A percentile compares a stretch with the other conserved stretches of the same genome.
phyloP scores from a whole-genome alignment of 2,888 invertebrate species.

The Ichneumoninae sp. region DNA sequence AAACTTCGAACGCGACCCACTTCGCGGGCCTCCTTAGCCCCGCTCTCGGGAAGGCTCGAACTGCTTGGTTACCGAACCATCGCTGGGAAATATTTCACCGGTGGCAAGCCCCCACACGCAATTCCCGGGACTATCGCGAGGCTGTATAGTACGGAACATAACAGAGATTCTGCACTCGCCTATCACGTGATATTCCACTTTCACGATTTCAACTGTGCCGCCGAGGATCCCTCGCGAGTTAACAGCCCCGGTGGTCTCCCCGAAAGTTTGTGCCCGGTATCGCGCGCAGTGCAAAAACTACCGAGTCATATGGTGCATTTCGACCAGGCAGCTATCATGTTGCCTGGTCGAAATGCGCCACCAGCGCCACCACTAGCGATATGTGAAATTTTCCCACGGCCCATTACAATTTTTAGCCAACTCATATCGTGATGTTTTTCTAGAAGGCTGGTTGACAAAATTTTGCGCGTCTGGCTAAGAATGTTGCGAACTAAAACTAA shows the following conservation, averaged over 20 bases:
- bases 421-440: too few species aligned
- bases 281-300: too few species aligned
- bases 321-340: too few species aligned
- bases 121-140: background rate
- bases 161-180: constrained; percentile 13
- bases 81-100: constrained; percentile 21
- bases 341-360: too few species aligned
- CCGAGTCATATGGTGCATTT: too few species aligned
- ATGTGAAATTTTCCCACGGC: too few species aligned
- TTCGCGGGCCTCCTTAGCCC: constrained; percentile 28
- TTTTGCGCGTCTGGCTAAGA: too few species aligned
- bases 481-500: too few species aligned
- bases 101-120: background rate
- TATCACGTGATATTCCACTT: constrained; percentile 2
- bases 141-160: background rate
- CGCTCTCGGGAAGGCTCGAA: constrained; percentile 28
- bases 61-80: constrained; percentile 19
- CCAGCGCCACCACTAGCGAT: too few species aligned
- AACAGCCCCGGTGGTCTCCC: background rate
- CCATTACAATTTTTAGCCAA: too few species aligned
- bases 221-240: constrained; percentile 1
- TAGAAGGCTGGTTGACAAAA: too few species aligned
- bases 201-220: background rate
- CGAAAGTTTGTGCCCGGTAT: too few species aligned
- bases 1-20: constrained; percentile 32